These are phyloP conservation scores for Hanleya hanleyi DNA, from an alignment of 2,888 invertebrate species.

Conservation along the genomic window DNA sequence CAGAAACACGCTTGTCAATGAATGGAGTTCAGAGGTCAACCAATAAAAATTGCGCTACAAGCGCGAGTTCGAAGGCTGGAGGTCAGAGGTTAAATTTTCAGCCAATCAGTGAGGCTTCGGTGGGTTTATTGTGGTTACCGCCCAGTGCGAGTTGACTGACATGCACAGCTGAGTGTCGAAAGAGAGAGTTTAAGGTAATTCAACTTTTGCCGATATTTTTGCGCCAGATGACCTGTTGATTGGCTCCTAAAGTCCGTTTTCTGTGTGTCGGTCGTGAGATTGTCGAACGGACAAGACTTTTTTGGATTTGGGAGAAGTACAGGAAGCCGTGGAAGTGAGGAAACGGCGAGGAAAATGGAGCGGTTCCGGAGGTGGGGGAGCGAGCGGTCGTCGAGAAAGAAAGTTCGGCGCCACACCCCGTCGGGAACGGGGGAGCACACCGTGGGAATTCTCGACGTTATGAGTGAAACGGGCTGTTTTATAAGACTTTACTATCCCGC, in stretches of 20 bases:
- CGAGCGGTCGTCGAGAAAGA: slow-evolving; percentile 1
- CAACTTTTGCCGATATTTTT: too few relatives aligned
- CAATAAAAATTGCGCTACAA: too few relatives aligned
- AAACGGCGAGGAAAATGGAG: slow-evolving; percentile 4
- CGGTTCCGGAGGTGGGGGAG: background rate
- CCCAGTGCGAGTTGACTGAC: background rate
- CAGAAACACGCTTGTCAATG: too few relatives aligned
- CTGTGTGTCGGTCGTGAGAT: too few relatives aligned
- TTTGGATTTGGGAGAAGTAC: too few relatives aligned
- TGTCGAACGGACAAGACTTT: too few relatives aligned
- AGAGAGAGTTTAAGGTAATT: too few relatives aligned
- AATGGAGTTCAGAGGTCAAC: too few relatives aligned
- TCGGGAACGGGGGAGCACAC: slow-evolving; percentile 73
- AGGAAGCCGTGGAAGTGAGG: background rate
- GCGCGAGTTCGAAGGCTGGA: too few relatives aligned
- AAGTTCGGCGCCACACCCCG: slow-evolving; percentile 58
- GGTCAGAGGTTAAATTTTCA: background rate
- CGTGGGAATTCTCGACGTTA: slow-evolving; percentile 78
- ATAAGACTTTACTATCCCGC: slow-evolving; percentile 79
- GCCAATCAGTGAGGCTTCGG: background rate
- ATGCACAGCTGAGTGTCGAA: background rate
- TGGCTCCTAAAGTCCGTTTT: too few relatives aligned
- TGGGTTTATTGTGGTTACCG: slow-evolving; percentile 5
- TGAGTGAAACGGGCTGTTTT: slow-evolving; percentile 77
- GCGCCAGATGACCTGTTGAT: too few relatives aligned